Evolutionary conservation across 2,888 invertebrate species (phyloP), one percentile per base, ranked within the genome.

Genomic region (Caradrina clavipalpis): DNA sequence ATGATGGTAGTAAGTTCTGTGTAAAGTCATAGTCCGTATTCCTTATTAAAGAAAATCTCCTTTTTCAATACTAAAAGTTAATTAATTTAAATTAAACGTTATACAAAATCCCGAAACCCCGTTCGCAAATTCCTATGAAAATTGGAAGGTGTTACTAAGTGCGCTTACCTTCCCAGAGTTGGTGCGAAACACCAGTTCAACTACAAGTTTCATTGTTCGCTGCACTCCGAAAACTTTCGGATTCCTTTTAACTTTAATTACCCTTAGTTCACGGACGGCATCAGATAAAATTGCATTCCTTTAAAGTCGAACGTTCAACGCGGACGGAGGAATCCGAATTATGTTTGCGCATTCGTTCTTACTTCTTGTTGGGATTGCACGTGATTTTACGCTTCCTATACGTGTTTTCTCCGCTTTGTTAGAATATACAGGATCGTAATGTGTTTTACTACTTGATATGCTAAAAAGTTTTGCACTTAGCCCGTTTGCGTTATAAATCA

Each of bases 281-380:
- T 88, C 89, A 78, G 90, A 90, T 90, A 87, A 89, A 90, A 92
- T 90, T 92, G 89, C 91, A 91, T 91, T 91, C 88, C 88, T 72
- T 75, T 73, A 50, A 60, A 71, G 71, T 76, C 71, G 64, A 75
- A 74, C 78, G 75, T 73, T 82, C 53, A 63, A 60, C 67, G 15
- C 49, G 58, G 31, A n/a, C 50, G 71, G 62, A 53, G 69, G 84
- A 82, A 83, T 84, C 72, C 78, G 58, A 78, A 78, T 81, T 78
- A 79, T 84, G 81, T 80, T 84, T 80, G 76, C 78, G 58, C 71
- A 75, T 77, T 70, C 71, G 78, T 73, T 74, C 63, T 35, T 68
- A 57, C 42, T 74, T 68, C 68, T 64, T 56, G 74, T 69, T 60
- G 39, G 56, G 19, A 58, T 63, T 65, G 69, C 68, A 67, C 72